Base-by-base conservation (phyloP, 2,888 invertebrate genomes). In the Timema cristinae region DNA sequence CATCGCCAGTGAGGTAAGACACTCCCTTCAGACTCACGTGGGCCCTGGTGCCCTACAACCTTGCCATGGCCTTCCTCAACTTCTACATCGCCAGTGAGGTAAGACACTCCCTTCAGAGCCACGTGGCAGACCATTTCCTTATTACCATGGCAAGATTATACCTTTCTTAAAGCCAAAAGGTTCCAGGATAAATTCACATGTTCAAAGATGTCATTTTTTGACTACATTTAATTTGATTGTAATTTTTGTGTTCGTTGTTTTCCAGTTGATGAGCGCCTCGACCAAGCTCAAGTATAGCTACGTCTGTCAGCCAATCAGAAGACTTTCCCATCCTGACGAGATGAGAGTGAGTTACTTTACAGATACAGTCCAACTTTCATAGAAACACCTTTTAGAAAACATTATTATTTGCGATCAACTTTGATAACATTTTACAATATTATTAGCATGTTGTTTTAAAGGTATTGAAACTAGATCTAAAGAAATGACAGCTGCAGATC, bases 271-370 rank as follows among this genome's bases (percentile, higher is more conserved):
- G 6, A 86, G 90, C 16, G 91, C 92, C 5, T 90, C 93, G 6
- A 89, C 89, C 72, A 87, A 90, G 78, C 83, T 93, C 73, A 86
- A 89, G 74, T 96, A 96, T 80, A 94, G 91, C 80, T 92, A 93
- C 80, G 89, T 92, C 32, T 97, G 97, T 80, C 92, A 95, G 80
- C 93, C 94, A 2, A 93, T 94, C 77, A 86, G 90, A 75, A 90
- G 91, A 77, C 87, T 89, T 67, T 88, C 90, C 78, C 89, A 92
- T 79, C 89, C 91, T 0, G 90, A 92, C 80, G 94, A 95, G 81
- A 80, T 95, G 73, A 90, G 93, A 86, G 95, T 95, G 84, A 85
- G 83, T 78, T 7, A 15, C 6, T 56, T 69, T 59, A 67, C 32
- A 66, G 10, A 51, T 50, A 71, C 61, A 47, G 50, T 67, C 50